A percentile compares a stretch with the other conserved stretches of the same genome.
Evolutionary conservation across 1,140 invertebrate species (phyloP).

Genomic region (Pomacea maculata): DNA sequence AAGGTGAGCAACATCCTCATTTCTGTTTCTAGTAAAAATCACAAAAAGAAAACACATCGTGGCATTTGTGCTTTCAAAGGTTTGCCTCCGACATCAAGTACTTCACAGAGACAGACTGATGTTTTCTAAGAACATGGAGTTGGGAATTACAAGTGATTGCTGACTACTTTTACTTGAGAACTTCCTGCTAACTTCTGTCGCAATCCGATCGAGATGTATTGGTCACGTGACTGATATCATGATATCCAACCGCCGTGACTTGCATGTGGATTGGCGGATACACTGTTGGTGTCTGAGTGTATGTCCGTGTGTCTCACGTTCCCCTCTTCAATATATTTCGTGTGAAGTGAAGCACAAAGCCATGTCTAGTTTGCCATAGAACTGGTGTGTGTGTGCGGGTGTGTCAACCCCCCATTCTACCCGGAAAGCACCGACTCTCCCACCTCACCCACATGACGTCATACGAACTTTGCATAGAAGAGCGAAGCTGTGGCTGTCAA

Average conservation of each 20-base stretch:
- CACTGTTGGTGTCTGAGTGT: background rate
- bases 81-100: no score
- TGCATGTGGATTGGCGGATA: background rate
- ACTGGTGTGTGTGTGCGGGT: conserved; percentile 1
- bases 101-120: background rate
- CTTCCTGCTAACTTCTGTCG: background rate
- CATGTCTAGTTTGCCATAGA: background rate
- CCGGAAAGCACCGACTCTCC: background rate
- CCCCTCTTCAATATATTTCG: background rate
- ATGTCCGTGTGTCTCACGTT: background rate
- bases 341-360: background rate
- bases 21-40: no score
- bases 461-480: no score
- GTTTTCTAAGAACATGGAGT: background rate
- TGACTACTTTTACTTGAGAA: background rate
- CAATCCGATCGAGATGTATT: no score
- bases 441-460: no score
- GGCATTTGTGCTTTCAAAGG: no score
- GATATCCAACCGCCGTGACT: no score
- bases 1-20: no score
- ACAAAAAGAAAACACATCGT: no score
- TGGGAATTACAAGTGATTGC: background rate
- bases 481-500: no score
- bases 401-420: background rate
- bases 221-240: no score